These are phyloP conservation scores for Pelosia muscerda DNA, from an alignment of 2,888 invertebrate species.

Conservation along the genomic window DNA sequence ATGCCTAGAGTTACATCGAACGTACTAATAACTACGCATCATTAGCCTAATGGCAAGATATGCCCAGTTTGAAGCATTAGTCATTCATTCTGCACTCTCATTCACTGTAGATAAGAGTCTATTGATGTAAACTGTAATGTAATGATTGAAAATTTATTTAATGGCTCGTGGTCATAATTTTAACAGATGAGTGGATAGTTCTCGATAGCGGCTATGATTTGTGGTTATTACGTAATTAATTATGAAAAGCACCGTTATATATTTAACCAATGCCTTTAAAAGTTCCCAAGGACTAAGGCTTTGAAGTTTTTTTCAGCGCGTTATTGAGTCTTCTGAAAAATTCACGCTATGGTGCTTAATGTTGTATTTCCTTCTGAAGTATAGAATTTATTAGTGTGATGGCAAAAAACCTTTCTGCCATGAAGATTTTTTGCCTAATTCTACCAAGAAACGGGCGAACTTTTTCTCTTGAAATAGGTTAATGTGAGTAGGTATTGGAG, in stretches of 20 bases:
- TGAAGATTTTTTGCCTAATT: background rate
- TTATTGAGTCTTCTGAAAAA: no score
- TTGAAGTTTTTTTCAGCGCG: no score
- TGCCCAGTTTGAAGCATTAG: slow-evolving; percentile 37
- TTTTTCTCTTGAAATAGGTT: background rate
- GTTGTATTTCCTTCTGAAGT: no score
- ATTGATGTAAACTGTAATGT: background rate
- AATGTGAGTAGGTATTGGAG: no score
- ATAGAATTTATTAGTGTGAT: background rate
- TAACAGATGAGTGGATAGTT: background rate
- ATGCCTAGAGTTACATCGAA: slow-evolving; percentile 45
- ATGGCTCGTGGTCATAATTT: background rate
- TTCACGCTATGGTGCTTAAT: no score
- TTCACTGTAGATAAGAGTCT: background rate
- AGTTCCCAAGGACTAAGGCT: no score
- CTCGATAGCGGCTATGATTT: background rate
- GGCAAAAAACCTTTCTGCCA: background rate
- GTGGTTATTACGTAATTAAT: no score
- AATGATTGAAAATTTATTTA: background rate
- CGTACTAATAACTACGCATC: slow-evolving; percentile 55
- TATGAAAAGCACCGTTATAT: no score
- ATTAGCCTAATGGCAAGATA: slow-evolving; percentile 57
- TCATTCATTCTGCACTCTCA: slow-evolving; percentile 21
- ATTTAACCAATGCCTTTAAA: no score
- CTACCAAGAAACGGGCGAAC: background rate